Evolutionary conservation across 2,888 invertebrate species (phyloP).

Genomic region (Limnephilus lunatus): DNA sequence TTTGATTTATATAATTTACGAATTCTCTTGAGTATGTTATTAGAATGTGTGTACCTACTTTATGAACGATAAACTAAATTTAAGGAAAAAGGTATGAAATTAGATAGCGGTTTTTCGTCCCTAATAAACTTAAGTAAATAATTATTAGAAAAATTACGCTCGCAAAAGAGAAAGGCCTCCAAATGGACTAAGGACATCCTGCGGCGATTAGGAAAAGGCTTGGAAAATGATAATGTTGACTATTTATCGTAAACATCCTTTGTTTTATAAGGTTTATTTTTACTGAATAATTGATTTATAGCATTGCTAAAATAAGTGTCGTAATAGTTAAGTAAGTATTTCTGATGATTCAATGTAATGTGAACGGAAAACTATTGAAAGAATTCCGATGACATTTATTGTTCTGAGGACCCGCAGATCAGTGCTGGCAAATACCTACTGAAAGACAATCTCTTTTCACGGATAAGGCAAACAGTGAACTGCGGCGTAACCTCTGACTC

Average conservation of each 20-base stretch:
- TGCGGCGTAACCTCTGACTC: conserved; percentile 54
- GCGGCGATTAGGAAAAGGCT: not conserved
- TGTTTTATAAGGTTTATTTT: not conserved
- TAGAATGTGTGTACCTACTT: not conserved
- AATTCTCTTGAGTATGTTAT: not conserved
- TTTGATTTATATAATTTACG: not conserved
- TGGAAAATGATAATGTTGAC: not conserved
- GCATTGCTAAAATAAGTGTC: not conserved
- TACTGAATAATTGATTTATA: not conserved
- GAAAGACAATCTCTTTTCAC: conserved; percentile 37
- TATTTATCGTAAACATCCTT: not conserved
- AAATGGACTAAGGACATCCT: not conserved
- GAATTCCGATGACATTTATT: not conserved
- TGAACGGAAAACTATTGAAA: not conserved
- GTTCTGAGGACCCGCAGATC: conserved; percentile 14
- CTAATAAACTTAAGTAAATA: not conserved
- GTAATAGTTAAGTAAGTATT: not conserved
- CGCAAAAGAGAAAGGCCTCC: not conserved
- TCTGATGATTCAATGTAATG: not conserved
- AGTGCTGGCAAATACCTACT: not conserved
- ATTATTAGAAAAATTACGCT: not conserved
- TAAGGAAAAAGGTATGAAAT: not conserved
- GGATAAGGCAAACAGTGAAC: conserved; percentile 16
- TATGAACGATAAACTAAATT: not conserved
- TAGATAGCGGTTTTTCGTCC: not conserved